Conservation (phyloP, 2,797 vertebrate species). For the Characodon lateralis region DNA sequence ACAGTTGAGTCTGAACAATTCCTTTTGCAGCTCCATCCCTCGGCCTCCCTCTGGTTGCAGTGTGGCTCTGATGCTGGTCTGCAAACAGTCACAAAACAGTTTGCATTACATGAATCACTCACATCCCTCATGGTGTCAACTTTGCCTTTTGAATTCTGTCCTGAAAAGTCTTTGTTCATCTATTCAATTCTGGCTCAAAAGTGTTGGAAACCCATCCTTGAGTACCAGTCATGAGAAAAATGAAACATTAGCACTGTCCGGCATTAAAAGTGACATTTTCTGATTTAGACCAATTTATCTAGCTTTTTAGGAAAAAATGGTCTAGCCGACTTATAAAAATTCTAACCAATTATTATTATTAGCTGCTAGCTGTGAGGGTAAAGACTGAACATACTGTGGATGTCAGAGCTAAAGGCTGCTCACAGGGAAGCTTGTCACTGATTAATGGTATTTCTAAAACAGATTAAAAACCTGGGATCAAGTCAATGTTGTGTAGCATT, state of each 20-base stretch:
- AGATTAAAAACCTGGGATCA: background rate
- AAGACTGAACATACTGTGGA: background rate
- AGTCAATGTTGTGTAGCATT: background rate
- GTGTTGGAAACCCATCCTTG: background rate
- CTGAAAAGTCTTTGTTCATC: background rate
- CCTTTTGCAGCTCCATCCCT: background rate
- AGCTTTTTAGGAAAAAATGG: background rate
- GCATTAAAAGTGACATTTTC: background rate
- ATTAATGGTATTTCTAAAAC: background rate
- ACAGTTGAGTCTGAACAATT: background rate
- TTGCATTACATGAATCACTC: background rate
- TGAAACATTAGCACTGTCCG: slow-evolving; percentile 13
- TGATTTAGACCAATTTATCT: background rate
- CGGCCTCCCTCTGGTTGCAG: background rate
- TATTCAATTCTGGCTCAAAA: background rate
- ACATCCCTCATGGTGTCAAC: background rate
- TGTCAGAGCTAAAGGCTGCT: background rate
- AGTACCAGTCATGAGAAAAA: background rate
- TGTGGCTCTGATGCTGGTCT: background rate
- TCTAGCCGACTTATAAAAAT: background rate
- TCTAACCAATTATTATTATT: background rate
- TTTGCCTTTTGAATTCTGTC: background rate
- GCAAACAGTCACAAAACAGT: background rate
- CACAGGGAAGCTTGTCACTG: background rate
- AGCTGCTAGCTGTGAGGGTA: background rate